Percentiles rank a stretch among this genome's conserved stretches.
Conservation (phyloP, 1,140 invertebrate genomes). For the Coptotermes formosanus region DNA sequence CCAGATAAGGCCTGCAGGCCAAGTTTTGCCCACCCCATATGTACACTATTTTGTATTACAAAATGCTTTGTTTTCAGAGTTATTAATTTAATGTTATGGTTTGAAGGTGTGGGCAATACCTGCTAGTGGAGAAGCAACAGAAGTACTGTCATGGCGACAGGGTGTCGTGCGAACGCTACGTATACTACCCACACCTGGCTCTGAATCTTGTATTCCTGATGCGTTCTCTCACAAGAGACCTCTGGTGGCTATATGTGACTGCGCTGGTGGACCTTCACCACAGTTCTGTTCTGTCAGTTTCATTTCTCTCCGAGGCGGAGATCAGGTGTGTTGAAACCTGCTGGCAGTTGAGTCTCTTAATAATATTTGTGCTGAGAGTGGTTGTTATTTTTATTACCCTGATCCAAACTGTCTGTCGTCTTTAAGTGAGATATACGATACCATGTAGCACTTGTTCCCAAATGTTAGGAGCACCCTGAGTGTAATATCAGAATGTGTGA, state of each 20-base stretch:
- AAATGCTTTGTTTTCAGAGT: not conserved
- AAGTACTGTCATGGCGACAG: slow-evolving; percentile 87
- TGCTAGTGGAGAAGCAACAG: slow-evolving; percentile 84
- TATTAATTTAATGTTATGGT: too few relatives aligned
- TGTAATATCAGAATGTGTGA: not conserved
- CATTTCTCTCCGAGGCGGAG: slow-evolving; percentile 84
- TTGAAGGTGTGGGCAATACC: slow-evolving; percentile 71
- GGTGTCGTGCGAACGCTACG: slow-evolving; percentile 78
- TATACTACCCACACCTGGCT: slow-evolving; percentile 73
- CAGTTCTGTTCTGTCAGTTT: slow-evolving; percentile 87
- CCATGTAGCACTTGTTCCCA: not conserved
- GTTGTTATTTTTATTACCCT: too few relatives aligned
- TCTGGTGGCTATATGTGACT: slow-evolving; percentile 85
- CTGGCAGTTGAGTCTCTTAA: too few relatives aligned
- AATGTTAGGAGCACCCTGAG: not conserved
- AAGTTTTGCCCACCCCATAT: too few relatives aligned
- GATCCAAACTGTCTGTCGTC: not conserved
- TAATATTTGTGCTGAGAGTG: too few relatives aligned
- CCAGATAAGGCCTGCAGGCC: too few relatives aligned
- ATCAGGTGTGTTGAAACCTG: slow-evolving; percentile 60
- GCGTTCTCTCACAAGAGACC: slow-evolving; percentile 75
- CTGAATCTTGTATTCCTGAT: slow-evolving; percentile 51
- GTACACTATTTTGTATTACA: too few relatives aligned
- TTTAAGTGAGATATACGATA: not conserved
- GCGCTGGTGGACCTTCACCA: slow-evolving; percentile 70